Conservation (phyloP, 2,888 invertebrate genomes). For the Cosmorhoe ocellata region DNA sequence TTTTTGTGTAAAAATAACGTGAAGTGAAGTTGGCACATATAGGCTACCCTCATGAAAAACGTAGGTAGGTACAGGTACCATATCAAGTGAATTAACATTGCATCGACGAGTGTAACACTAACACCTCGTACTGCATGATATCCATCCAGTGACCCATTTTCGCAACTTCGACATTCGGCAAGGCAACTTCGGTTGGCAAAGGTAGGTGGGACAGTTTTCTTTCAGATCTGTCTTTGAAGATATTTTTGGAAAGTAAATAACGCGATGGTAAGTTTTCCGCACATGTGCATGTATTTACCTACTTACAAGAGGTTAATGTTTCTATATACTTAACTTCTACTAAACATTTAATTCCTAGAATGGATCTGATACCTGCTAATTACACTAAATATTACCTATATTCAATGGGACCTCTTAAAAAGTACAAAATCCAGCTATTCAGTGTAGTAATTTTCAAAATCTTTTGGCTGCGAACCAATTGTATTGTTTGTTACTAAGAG, state of each 20-base stretch:
- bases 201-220: slow-evolving; percentile 58
- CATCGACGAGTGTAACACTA: slow-evolving; percentile 59
- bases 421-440: too few species aligned
- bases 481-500: slow-evolving; percentile 16
- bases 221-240: slow-evolving; percentile 53
- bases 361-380: too few species aligned
- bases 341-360: too few species aligned
- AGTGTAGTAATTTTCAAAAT: too few species aligned
- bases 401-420: too few species aligned
- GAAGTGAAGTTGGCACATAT: slow-evolving; percentile 27
- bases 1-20: slow-evolving; percentile 28
- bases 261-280: slow-evolving; percentile 5
- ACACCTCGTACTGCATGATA: slow-evolving; percentile 63
- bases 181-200: slow-evolving; percentile 61
- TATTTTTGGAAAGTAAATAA: slow-evolving; percentile 49
- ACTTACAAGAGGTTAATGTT: too few species aligned
- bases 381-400: too few species aligned
- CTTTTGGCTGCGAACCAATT: slow-evolving; percentile 19
- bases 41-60: slow-evolving; percentile 11
- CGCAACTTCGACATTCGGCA: slow-evolving; percentile 66
- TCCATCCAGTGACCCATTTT: slow-evolving; percentile 71
- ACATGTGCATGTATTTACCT: neutral
- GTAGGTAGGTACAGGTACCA: neutral
- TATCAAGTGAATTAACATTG: slow-evolving; percentile 56
- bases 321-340: too few species aligned